Evolutionary conservation across 2,113 vertebrate species (phyloP).

Genomic region (Cryptotis parvus): DNA sequence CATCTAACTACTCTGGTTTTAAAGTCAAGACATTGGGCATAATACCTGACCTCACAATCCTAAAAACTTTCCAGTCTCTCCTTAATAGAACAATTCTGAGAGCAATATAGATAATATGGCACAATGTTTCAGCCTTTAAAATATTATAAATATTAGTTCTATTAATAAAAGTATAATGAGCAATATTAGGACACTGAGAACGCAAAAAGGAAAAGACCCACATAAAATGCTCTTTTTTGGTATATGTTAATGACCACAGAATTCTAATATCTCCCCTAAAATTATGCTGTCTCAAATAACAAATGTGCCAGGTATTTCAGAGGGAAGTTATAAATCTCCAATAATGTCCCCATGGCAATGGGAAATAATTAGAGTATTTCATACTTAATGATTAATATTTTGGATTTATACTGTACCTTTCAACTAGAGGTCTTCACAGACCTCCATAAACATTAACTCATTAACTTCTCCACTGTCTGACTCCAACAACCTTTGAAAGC

Average conservation of each 20-base stretch:
- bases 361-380: slow-evolving; percentile 73
- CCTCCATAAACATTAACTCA: slow-evolving; percentile 58
- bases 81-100: background rate
- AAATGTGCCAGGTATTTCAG: slow-evolving; percentile 60
- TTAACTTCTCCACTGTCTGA: slow-evolving; percentile 44
- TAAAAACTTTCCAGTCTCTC: slow-evolving; percentile 26
- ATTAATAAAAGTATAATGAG: slow-evolving; percentile 58
- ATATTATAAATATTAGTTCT: slow-evolving; percentile 34
- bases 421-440: slow-evolving; percentile 61
- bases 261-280: slow-evolving; percentile 68
- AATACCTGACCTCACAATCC: background rate
- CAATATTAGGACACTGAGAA: slow-evolving; percentile 49
- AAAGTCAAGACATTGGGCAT: background rate
- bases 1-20: background rate
- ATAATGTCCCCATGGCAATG: slow-evolving; percentile 54
- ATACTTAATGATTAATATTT: slow-evolving; percentile 75
- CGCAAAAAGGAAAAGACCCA: slow-evolving; percentile 57
- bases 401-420: slow-evolving; percentile 68
- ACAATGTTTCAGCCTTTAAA: slow-evolving; percentile 47
- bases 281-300: slow-evolving; percentile 59
- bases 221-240: slow-evolving; percentile 60
- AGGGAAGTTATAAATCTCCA: slow-evolving; percentile 68
- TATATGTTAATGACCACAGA: slow-evolving; percentile 65
- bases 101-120: background rate
- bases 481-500: background rate